These are phyloP conservation scores for Heptranchias perlo DNA, from an alignment of 2,113 vertebrate species.

Conservation along the genomic window DNA sequence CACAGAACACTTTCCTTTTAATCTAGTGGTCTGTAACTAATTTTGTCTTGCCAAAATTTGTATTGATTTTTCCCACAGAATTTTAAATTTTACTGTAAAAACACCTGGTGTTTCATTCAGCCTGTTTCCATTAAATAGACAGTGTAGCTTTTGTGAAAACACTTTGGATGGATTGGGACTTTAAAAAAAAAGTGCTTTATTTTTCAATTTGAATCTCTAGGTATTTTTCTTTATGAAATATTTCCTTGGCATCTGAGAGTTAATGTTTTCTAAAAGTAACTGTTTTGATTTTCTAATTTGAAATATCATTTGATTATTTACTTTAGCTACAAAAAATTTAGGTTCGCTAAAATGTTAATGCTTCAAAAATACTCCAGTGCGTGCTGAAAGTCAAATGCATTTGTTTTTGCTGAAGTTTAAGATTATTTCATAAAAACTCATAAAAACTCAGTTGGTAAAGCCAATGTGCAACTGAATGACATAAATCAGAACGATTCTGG, in stretches of 20 bases:
- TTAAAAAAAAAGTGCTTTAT: neutral
- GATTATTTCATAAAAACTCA: constrained; percentile 9
- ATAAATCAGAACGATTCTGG: neutral
- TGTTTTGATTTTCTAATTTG: neutral
- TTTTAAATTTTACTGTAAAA: constrained; percentile 31
- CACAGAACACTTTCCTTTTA: constrained; percentile 1
- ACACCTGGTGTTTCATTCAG: constrained; percentile 18
- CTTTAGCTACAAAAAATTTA: neutral
- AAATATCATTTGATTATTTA: neutral
- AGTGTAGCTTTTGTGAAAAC: neutral
- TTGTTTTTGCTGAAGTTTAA: constrained; percentile 4
- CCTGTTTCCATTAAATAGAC: constrained; percentile 15
- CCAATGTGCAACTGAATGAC: neutral
- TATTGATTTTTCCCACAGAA: constrained; percentile 29
- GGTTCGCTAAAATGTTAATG: neutral
- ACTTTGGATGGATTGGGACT: neutral
- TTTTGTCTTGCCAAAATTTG: constrained; percentile 19
- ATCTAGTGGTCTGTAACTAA: neutral
- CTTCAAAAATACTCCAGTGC: neutral
- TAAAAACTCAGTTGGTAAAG: neutral
- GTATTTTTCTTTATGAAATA: neutral
- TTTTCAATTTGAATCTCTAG: neutral
- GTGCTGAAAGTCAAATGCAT: constrained; percentile 14
- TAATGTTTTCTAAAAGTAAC: neutral
- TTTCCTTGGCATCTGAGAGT: neutral